Evolutionary conservation across 1,140 invertebrate genomes (phyloP).

Genomic region (Sarcophaga peregrina): DNA sequence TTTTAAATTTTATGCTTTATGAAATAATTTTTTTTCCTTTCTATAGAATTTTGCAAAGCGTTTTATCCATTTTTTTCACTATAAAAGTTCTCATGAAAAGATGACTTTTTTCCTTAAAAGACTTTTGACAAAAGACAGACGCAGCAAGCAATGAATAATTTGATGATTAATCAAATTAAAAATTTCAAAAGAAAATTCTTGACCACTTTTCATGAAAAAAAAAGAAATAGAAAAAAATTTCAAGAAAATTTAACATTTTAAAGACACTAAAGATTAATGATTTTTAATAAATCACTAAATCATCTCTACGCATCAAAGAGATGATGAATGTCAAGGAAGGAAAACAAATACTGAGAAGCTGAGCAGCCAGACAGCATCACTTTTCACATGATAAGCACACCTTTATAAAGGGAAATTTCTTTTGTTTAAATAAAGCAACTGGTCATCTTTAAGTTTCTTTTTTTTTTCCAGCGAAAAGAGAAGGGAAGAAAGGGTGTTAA

Average conservation of each 20-base stretch:
- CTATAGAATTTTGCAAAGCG: no score
- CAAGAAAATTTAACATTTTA: neutral
- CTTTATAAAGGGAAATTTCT: neutral
- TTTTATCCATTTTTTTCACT: neutral
- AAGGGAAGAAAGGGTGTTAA: conserved; percentile 22
- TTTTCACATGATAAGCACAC: neutral
- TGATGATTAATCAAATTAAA: conserved; percentile 34
- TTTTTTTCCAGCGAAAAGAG: neutral
- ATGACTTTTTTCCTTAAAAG: neutral
- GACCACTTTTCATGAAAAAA: conserved; percentile 13
- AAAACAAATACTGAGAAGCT: neutral
- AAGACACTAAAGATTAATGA: conserved; percentile 34
- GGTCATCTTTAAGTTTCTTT: conserved; percentile 29
- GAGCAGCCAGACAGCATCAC: conserved; percentile 7
- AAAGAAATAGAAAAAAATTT: neutral
- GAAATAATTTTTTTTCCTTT: no score
- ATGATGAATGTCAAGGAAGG: neutral
- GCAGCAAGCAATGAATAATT: conserved; percentile 27
- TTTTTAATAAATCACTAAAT: conserved; percentile 28
- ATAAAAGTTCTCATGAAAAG: neutral
- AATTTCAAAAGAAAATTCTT: conserved; percentile 35
- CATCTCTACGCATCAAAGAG: neutral
- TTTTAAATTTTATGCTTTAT: no score
- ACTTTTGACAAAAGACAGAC: neutral
- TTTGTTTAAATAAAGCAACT: neutral